Conservation (phyloP, 2,888 invertebrate species). For the Apotomis turbidana region DNA sequence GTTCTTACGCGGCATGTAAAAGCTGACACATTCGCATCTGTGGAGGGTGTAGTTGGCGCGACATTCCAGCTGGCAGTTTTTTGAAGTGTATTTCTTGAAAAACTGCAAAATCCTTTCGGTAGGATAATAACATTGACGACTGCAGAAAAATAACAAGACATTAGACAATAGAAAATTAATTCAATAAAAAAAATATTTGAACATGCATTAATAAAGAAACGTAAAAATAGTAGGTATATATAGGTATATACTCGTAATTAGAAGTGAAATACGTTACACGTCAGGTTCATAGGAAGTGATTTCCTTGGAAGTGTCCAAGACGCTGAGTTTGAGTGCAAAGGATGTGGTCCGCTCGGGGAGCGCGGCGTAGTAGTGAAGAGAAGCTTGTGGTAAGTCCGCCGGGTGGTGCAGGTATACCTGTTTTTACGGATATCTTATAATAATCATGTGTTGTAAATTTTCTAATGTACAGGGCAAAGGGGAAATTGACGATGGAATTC, state of each 20-base stretch:
- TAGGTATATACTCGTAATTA: no score
- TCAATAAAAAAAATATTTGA: no score
- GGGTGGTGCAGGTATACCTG: conserved; percentile 17
- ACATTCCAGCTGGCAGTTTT: conserved; percentile 63
- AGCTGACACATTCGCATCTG: conserved; percentile 55
- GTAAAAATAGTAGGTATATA: no score
- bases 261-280: not conserved
- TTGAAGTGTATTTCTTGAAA: conserved; percentile 57
- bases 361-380: conserved; percentile 1
- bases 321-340: conserved; percentile 15
- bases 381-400: conserved; percentile 14
- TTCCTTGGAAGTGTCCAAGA: conserved; percentile 10
- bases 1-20: conserved; percentile 63
- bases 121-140: conserved; percentile 62
- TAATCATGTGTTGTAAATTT: no score
- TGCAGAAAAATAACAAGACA: conserved; percentile 45
- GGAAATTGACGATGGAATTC: no score
- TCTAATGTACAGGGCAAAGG: no score
- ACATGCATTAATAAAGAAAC: no score
- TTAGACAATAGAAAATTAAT: no score
- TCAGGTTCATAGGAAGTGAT: not conserved
- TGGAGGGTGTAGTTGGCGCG: conserved; percentile 54
- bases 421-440: not conserved
- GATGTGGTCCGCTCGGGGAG: conserved; percentile 11
- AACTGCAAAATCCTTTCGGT: conserved; percentile 54